These are phyloP conservation scores for Hemithea aestivaria DNA, from an alignment of 2,888 invertebrate species.

Conservation along the genomic window DNA sequence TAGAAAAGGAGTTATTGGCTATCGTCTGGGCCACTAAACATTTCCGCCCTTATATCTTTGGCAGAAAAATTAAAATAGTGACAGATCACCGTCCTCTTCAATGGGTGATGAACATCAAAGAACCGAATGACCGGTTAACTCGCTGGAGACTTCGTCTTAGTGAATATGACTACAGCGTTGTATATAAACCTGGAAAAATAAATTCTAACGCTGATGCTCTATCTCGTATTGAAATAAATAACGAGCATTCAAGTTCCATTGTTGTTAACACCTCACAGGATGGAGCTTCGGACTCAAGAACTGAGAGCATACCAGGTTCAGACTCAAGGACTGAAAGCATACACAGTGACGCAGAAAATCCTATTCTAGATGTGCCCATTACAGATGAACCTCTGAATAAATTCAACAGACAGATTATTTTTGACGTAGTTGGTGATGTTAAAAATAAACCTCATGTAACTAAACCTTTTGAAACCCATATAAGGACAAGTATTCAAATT, in stretches of 20 bases:
- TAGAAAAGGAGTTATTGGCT: conserved; percentile 40
- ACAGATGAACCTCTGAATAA: conserved; percentile 25
- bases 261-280: background rate
- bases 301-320: too few relatives aligned
- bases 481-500: conserved; percentile 21
- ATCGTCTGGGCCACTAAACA: too few relatives aligned
- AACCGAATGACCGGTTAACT: conserved; percentile 25
- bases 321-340: conserved; percentile 20
- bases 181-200: conserved; percentile 31
- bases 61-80: conserved; percentile 38
- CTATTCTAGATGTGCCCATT: conserved; percentile 27
- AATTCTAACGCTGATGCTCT: conserved; percentile 26
- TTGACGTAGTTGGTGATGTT: conserved; percentile 24
- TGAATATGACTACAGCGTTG: conserved; percentile 25
- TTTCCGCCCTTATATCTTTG: conserved; percentile 40
- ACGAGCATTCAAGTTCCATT: conserved; percentile 25
- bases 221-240: conserved; percentile 22
- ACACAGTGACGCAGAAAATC: conserved; percentile 25
- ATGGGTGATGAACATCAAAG: too few relatives aligned
- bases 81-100: conserved; percentile 43
- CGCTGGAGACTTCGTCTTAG: conserved; percentile 26
- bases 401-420: conserved; percentile 22
- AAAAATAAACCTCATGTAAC: conserved; percentile 19
- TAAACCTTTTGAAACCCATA: conserved; percentile 29
- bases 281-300: too few relatives aligned